These are phyloP conservation scores for Athalia rosae DNA, from an alignment of 2,888 invertebrate species.

Conservation along the genomic window DNA sequence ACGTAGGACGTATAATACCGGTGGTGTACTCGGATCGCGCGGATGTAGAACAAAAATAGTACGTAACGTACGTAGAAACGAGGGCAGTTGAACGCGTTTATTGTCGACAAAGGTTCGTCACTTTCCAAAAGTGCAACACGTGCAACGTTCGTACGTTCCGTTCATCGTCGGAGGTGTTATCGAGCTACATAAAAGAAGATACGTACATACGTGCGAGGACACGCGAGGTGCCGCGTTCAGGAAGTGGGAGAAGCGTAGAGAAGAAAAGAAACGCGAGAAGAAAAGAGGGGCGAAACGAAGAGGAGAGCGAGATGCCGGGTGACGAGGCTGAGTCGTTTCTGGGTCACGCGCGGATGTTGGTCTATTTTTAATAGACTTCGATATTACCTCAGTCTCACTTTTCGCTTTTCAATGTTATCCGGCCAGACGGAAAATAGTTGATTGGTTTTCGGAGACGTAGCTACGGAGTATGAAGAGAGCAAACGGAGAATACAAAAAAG, in stretches of 20 bases:
- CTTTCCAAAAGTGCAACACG: slow-evolving; percentile 36
- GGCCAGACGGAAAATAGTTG: background rate
- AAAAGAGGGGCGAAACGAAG: background rate
- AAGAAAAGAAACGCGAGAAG: background rate
- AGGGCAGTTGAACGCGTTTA: slow-evolving; percentile 29
- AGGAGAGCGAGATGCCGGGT: slow-evolving; percentile 21
- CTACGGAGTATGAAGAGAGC: background rate
- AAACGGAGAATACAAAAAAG: background rate
- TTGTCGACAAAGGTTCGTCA: slow-evolving; percentile 26
- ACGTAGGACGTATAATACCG: background rate
- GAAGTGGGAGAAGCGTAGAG: too few relatives aligned
- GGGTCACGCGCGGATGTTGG: slow-evolving; percentile 39
- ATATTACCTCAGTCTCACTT: slow-evolving; percentile 12
- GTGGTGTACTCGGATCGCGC: background rate
- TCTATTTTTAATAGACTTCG: slow-evolving; percentile 27
- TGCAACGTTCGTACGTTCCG: background rate
- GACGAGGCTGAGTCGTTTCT: slow-evolving; percentile 28
- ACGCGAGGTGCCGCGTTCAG: background rate
- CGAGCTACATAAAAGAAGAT: slow-evolving; percentile 15
- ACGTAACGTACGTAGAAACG: slow-evolving; percentile 16
- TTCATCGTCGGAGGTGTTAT: slow-evolving; percentile 21
- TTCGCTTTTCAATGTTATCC: slow-evolving; percentile 7
- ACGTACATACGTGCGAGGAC: background rate
- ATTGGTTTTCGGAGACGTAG: slow-evolving; percentile 4
- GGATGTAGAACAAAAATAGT: slow-evolving; percentile 3